These are phyloP conservation scores for Drosophila repletoides DNA, from an alignment of 1,140 invertebrate genomes.

Conservation along the genomic window DNA sequence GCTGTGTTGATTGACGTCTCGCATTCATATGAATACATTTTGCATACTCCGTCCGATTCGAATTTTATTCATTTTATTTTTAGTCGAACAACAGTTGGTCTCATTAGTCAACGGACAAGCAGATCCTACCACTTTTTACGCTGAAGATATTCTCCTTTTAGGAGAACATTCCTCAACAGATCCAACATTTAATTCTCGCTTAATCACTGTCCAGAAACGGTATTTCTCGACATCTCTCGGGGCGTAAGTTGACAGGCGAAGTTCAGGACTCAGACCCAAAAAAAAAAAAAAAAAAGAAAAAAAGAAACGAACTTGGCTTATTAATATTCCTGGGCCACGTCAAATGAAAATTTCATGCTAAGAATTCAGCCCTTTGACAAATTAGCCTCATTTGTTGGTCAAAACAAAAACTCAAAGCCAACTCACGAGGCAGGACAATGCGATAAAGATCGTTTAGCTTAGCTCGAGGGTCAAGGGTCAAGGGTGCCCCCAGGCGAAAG, in stretches of 20 bases:
- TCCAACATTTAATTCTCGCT: constrained; percentile 79
- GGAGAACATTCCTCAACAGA: constrained; percentile 41
- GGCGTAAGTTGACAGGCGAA: constrained; percentile 63
- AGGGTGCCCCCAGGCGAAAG: neutral
- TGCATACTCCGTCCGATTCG: constrained; percentile 14
- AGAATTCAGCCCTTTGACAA: constrained; percentile 57
- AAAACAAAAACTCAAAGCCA: constrained; percentile 68
- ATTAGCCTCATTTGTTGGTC: constrained; percentile 79
- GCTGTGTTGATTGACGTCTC: constrained; percentile 72
- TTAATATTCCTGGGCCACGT: constrained; percentile 59
- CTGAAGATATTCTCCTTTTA: constrained; percentile 35
- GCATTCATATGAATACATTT: constrained; percentile 43
- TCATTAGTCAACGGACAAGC: constrained; percentile 58
- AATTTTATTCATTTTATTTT: constrained; percentile 5
- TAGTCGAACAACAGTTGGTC: constrained; percentile 46
- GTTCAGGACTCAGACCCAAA: constrained; percentile 37
- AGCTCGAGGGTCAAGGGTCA: constrained; percentile 3
- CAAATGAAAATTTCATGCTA: constrained; percentile 74
- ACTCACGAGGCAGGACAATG: constrained; percentile 57
- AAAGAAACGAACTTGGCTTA: constrained; percentile 45
- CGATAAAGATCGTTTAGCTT: constrained; percentile 61
- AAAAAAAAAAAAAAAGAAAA: neutral
- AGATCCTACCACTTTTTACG: constrained; percentile 60
- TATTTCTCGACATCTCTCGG: constrained; percentile 48
- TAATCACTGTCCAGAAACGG: constrained; percentile 79